A percentile compares a stretch with the other conserved stretches of the same genome.
Evolutionary conservation across 2,888 invertebrate genomes (phyloP).

Genomic region (Chrysodeixis includens): DNA sequence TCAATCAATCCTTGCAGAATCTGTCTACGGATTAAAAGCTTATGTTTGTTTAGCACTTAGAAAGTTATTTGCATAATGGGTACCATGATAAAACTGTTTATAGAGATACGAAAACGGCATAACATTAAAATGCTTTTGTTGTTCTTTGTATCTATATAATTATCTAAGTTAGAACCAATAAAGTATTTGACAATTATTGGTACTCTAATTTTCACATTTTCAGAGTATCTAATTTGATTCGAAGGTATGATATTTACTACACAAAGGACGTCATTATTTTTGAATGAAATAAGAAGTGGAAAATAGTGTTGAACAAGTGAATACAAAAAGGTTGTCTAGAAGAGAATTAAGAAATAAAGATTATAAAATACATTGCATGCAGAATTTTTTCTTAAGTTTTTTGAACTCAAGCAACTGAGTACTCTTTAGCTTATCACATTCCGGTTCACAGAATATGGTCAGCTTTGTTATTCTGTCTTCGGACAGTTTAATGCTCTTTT

Average conservation of each 20-base stretch:
- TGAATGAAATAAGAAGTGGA: no score
- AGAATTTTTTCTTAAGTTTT: background rate
- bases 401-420: background rate
- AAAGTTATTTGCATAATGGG: background rate
- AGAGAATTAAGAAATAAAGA: background rate
- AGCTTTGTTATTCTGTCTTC: background rate
- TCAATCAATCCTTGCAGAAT: conserved; percentile 3
- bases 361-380: background rate
- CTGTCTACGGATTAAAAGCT: background rate
- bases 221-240: no score
- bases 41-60: conserved; percentile 1
- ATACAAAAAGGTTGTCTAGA: background rate
- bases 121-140: background rate
- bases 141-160: no score
- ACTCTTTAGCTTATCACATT: background rate
- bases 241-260: no score
- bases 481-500: background rate
- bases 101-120: background rate
- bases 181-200: no score
- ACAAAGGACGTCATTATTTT: no score
- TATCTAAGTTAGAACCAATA: no score
- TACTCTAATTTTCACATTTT: no score
- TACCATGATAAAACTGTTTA: background rate
- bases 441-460: conserved; percentile 4
- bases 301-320: background rate